Evolutionary conservation across 2,888 invertebrate genomes (phyloP).

Genomic region (Pristionchus fissidentatus): DNA sequence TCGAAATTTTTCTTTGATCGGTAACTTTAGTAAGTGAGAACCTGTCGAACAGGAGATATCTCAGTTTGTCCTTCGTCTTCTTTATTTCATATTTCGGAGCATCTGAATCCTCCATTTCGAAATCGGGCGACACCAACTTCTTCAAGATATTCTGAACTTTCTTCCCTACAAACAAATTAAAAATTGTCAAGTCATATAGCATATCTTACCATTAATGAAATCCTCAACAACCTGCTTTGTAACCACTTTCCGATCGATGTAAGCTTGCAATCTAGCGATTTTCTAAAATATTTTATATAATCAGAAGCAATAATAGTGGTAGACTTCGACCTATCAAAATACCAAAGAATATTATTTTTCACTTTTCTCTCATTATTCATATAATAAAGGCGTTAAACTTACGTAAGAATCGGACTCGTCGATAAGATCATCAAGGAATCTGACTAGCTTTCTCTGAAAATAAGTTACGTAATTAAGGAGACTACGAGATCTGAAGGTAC

Average conservation of each 20-base stretch:
- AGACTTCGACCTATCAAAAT: too few relatives aligned
- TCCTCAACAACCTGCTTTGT: neutral
- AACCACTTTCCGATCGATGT: neutral
- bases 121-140: neutral
- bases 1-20: too few relatives aligned
- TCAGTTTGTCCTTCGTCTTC: constrained; percentile 16
- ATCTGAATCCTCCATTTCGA: constrained; percentile 1
- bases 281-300: neutral
- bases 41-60: constrained; percentile 25
- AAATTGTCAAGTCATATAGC: neutral
- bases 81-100: constrained; percentile 3
- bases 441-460: neutral
- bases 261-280: neutral
- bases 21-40: too few relatives aligned
- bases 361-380: too few relatives aligned
- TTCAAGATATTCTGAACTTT: neutral
- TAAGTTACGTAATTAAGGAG: neutral
- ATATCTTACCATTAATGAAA: neutral
- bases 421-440: constrained; percentile 23
- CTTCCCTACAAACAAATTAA: neutral
- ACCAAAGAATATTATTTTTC: too few relatives aligned
- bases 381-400: neutral
- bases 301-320: neutral
- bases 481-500: neutral
- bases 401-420: neutral